Conservation (phyloP, 1,140 invertebrate species). For the Apis dorsata region DNA sequence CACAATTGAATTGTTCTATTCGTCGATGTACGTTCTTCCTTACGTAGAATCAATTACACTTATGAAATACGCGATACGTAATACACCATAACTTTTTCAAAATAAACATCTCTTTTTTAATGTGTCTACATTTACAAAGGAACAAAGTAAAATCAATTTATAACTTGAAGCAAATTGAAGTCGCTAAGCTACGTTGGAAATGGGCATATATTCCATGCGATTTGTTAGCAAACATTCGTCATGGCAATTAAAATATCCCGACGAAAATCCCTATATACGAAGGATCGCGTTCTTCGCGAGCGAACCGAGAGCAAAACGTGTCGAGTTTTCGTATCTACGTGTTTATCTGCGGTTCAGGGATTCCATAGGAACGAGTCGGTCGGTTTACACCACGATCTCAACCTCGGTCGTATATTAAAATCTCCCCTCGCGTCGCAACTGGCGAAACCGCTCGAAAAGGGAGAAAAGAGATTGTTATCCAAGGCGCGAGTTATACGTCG, state of each 20-base stretch:
- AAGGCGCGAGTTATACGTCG: conserved; percentile 39
- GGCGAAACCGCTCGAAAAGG: conserved; percentile 42
- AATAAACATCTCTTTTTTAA: no score
- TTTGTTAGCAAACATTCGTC: not conserved
- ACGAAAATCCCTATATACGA: conserved; percentile 7
- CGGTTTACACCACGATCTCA: conserved; percentile 19
- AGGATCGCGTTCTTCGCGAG: conserved; percentile 2
- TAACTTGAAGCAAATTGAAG: no score
- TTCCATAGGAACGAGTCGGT: conserved; percentile 36
- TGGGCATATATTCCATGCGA: not conserved
- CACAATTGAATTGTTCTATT: no score
- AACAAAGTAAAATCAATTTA: no score
- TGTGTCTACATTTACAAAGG: no score
- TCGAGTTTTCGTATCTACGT: conserved; percentile 40
- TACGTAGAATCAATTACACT: no score
- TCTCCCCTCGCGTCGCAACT: conserved; percentile 34
- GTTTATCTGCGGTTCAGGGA: conserved; percentile 43
- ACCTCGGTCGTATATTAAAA: conserved; percentile 55
- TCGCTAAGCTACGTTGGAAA: no score
- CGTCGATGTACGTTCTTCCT: no score
- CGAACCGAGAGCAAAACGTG: conserved; percentile 14
- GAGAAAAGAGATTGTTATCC: conserved; percentile 56
- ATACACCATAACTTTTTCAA: no score
- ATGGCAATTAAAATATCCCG: conserved; percentile 35
- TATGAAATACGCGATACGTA: no score